Conservation (phyloP, 2,797 vertebrate species). For the Halcyon chelicuti region DNA sequence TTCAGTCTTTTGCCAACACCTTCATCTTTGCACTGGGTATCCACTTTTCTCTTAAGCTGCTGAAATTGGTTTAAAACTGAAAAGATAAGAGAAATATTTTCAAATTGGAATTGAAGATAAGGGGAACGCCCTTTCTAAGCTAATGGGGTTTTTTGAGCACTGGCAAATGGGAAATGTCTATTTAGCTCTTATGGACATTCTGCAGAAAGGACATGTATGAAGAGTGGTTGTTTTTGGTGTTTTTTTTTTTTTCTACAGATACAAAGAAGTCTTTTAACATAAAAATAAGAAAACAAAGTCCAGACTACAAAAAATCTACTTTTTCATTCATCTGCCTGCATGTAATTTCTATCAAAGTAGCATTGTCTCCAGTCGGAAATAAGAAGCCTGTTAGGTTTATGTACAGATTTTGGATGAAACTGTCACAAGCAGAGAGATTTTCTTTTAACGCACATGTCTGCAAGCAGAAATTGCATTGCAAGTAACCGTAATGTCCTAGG, state of each 20-base stretch:
- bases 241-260: neutral
- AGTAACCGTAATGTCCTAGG: neutral
- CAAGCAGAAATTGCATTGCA: neutral
- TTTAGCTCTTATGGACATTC: neutral
- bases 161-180: neutral
- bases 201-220: neutral
- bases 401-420: neutral
- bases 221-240: neutral
- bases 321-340: neutral
- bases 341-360: neutral
- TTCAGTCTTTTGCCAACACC: neutral
- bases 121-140: neutral
- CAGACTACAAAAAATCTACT: neutral
- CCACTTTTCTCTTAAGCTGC: neutral
- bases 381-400: neutral
- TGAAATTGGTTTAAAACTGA: slow-evolving; percentile 12
- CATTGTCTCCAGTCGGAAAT: neutral
- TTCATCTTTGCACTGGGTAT: neutral
- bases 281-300: neutral
- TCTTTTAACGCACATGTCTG: neutral
- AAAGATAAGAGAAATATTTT: slow-evolving; percentile 34
- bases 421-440: neutral
- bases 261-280: neutral
- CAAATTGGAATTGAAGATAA: neutral
- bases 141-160: neutral